Evolutionary conservation across 2,888 invertebrate genomes (phyloP), one percentile per base, ranked within the genome.

Genomic region (Coenonympha arcania): DNA sequence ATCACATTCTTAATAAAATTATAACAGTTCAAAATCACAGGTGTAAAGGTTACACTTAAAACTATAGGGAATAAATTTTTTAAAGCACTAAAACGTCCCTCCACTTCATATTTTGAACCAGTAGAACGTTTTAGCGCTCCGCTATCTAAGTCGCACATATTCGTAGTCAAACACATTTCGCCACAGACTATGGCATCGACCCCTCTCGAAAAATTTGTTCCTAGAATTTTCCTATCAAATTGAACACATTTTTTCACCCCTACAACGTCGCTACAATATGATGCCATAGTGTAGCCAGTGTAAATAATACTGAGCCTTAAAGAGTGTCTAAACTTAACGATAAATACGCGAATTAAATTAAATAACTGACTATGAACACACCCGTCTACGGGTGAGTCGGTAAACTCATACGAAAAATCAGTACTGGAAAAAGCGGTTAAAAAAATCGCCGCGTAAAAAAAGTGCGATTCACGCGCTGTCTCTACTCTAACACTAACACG

Each of bases 11-110:
- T 72, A 68, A 76, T 73, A 71, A 71, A 66, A 73, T 71, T 66
- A 73, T 75, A 76, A 77, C 71, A 73, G 71, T 77, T 72, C 66
- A 69, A 73, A 84, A 84, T 84, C 83, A 85, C 84, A 84, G 82
- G 74, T 71, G 59, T 65, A 73, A 68, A 74, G 72, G 74, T 67
- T 66, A 63, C 58, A 61, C 82, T 79, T 83, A 82, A 66, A 75
- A 69, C 74, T 84, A 82, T 64, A 63, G 64, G 68, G 63, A 69
- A 69, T 65, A 49, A 58, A 64, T 66, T 58, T 64, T 60, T 30
- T 40, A 26, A 31, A 20, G 13, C 43, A 13, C 57, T 60, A 58
- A 57, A 48, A 51, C 55, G 52, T 22, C 28, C 19, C 26, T 54
- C 60, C 20, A 37, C 13, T 19, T 22, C 57, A 49, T 26, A 6